phyloP scores from a whole-genome alignment of 2,797 vertebrate species.

The Myiotriccus ornatus region DNA sequence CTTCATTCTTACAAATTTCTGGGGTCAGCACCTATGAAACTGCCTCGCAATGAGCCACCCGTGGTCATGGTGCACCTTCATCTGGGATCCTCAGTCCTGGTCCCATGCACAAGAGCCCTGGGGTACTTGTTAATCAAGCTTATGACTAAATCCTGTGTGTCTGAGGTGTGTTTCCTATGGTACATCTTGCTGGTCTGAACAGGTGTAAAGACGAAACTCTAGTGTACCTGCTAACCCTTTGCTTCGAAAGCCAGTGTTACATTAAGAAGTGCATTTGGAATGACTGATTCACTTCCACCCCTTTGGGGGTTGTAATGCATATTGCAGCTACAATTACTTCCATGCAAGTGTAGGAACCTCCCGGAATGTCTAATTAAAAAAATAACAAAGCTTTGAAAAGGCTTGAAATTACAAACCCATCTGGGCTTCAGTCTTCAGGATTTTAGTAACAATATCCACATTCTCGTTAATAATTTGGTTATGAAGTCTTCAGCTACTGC shows the following conservation, averaged over 20 bases:
- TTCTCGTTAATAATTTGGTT: background rate
- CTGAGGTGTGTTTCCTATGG: background rate
- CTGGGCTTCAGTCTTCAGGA: background rate
- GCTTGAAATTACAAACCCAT: background rate
- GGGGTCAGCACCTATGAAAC: background rate
- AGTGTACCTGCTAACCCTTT: background rate
- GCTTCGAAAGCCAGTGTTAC: background rate
- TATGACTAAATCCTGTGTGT: background rate
- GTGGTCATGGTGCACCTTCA: background rate
- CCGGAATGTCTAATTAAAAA: background rate
- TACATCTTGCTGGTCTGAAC: background rate
- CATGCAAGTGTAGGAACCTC: background rate
- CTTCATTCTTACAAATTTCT: background rate
- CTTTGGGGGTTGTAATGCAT: background rate
- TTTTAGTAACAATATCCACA: background rate
- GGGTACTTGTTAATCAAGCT: background rate
- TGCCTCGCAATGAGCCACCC: background rate
- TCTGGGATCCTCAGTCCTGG: background rate
- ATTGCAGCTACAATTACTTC: background rate
- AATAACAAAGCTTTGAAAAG: background rate
- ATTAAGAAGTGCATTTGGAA: background rate
- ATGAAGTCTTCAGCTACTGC: background rate
- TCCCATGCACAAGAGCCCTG: background rate
- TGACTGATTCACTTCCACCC: background rate
- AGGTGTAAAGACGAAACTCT: accelerated